These are phyloP conservation scores for Conomelus anceps DNA, from an alignment of 2,888 invertebrate species.

Conservation along the genomic window DNA sequence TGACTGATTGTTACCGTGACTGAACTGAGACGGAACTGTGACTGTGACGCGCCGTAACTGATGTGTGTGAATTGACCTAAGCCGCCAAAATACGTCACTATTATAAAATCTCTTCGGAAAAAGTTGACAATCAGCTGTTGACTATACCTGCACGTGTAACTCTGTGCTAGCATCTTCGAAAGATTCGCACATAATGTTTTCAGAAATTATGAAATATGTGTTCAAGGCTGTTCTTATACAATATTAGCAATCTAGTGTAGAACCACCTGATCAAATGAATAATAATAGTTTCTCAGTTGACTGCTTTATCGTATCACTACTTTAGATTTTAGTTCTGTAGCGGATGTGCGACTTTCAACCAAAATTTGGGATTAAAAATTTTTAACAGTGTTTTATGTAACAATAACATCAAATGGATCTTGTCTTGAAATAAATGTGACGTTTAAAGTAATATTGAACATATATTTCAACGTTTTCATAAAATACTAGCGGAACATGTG, in stretches of 20 bases:
- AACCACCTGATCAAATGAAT: neutral
- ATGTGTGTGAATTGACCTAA: too few species aligned
- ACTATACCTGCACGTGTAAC: too few species aligned
- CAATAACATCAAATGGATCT: neutral
- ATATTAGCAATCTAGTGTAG: neutral
- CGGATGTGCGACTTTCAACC: neutral
- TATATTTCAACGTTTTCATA: neutral
- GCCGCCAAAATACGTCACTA: too few species aligned
- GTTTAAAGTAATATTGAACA: neutral
- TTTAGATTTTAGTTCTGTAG: too few species aligned
- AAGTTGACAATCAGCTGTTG: too few species aligned
- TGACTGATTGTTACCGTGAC: too few species aligned
- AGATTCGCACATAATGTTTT: neutral
- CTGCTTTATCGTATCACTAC: too few species aligned
- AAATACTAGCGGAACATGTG: neutral
- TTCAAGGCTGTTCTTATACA: neutral
- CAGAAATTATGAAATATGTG: neutral
- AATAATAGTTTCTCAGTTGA: neutral
- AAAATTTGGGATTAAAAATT: neutral
- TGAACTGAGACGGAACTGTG: too few species aligned
- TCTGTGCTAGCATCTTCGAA: neutral
- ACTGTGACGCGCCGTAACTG: too few species aligned
- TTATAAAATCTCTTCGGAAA: too few species aligned
- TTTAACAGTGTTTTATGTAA: neutral
- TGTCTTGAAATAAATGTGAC: neutral